Evolutionary conservation across 2,888 invertebrate species (phyloP), one percentile per base, ranked within the genome.

Genomic region (Sturmia bella): DNA sequence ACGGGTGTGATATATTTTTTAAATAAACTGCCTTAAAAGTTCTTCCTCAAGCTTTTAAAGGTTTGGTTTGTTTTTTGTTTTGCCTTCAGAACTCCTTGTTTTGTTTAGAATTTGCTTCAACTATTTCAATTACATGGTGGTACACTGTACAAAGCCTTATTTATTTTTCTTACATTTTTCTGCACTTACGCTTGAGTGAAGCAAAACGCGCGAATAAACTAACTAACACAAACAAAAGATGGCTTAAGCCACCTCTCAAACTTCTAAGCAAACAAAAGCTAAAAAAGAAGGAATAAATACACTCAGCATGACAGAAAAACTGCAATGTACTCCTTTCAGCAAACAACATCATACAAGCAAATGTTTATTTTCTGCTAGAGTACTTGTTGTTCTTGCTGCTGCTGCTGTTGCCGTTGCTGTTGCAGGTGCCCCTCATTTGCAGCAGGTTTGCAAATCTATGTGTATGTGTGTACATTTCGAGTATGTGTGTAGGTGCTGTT

Each of bases 161-260:
- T 69, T 61, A 54, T 61, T 59, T 73, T 72, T 78, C 57, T 66
- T 50, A 21, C n/a, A 41, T 52, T 72, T 78, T 78, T 66, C 59
- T 48, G 39, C 74, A 83, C 76, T 73, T 76, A 78, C 79, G 83
- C 72, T 66, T 78, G 57, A 70, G 70, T 79, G 68, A 75, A 80
- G 66, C 48, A 52, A 78, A 75, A 63, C 73, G 73, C 74, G 21
- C 56, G 41, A 54, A 52, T 54, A 63, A n/a, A 19, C 54, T 64
- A 17, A 66, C 69, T 54, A 27, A 24, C 15, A 69, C 52, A 74
- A 59, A 52, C 15, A 50, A 19, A 32, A 11, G 24, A 52, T n/a
- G 39, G 50, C 39, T 15, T 39, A 74, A 54, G 66, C 15, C 43
- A 66, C 15, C 39, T 52, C 39, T 52, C 50, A 50, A 64, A 64